Conservation (phyloP, 2,888 invertebrate genomes). For the Pollenia griseotomentosa region DNA sequence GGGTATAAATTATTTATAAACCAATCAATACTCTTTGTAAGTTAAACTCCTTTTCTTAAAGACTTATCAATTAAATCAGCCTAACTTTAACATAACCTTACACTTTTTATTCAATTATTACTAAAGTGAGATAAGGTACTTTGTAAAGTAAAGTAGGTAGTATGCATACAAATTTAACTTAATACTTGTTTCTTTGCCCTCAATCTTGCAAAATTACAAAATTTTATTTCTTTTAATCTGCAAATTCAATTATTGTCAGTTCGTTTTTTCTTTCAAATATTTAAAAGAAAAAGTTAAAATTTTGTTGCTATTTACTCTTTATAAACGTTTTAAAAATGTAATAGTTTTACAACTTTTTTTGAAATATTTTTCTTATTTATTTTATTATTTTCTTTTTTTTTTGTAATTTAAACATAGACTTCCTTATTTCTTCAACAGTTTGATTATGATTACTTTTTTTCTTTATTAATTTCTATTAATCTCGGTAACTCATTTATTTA, state of each 20-base stretch:
- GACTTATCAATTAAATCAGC: no score
- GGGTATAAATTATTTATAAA: no score
- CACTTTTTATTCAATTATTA: no score
- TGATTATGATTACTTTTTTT: constrained; percentile 20
- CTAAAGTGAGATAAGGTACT: no score
- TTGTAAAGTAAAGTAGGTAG: no score
- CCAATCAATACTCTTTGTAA: no score
- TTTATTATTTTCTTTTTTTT: constrained; percentile 23
- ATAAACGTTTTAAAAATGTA: not conserved
- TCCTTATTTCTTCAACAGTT: constrained; percentile 53
- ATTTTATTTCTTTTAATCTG: not conserved
- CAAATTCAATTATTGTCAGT: constrained; percentile 7
- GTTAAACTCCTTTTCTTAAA: no score
- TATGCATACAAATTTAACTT: no score
- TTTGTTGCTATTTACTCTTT: not conserved
- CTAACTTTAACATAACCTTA: no score
- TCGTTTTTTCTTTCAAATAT: constrained; percentile 19
- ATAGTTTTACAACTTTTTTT: constrained; percentile 27
- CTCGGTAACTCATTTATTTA: not conserved
- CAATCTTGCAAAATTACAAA: not conserved
- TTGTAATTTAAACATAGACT: constrained; percentile 42
- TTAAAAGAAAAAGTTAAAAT: not conserved
- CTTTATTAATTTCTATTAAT: not conserved
- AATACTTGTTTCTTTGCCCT: no score
- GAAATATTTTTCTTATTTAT: constrained; percentile 24